Conservation (phyloP, 23 tunicate species). For the Phallusia fumigata region DNA sequence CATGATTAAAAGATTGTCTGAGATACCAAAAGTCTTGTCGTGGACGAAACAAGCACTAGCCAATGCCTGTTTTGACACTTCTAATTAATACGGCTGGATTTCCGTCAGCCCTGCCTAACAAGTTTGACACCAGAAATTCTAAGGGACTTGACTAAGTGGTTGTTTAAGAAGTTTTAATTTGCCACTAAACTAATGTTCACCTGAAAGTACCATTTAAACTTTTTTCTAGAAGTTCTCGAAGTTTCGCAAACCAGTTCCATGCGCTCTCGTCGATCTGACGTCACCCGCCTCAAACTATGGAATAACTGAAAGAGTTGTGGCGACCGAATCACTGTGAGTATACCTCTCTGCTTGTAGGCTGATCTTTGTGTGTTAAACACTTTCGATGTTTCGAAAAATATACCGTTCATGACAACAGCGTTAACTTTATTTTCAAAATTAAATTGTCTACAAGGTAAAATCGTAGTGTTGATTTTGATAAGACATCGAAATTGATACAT, state of each 20-base stretch:
- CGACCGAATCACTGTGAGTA: constrained; percentile 72
- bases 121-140: too few species aligned
- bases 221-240: constrained; percentile 1
- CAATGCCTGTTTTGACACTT: too few species aligned
- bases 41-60: too few species aligned
- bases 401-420: not conserved
- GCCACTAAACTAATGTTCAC: too few species aligned
- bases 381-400: not conserved
- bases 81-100: too few species aligned
- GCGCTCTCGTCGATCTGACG: constrained; percentile 34
- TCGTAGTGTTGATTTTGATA: not conserved
- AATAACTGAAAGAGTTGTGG: constrained; percentile 69
- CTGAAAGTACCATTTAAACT: too few species aligned
- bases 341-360: not conserved
- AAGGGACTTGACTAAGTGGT: too few species aligned
- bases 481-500: not conserved
- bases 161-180: too few species aligned
- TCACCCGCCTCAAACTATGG: constrained; percentile 46
- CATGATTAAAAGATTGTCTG: too few species aligned
- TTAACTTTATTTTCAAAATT: too few species aligned
- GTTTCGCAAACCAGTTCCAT: constrained; percentile 6
- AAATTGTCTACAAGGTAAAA: not conserved
- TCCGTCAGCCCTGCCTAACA: too few species aligned
- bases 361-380: not conserved
- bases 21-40: too few species aligned